Base-by-base conservation (phyloP, 1,140 invertebrate genomes). In the Brachystomella parvula region DNA sequence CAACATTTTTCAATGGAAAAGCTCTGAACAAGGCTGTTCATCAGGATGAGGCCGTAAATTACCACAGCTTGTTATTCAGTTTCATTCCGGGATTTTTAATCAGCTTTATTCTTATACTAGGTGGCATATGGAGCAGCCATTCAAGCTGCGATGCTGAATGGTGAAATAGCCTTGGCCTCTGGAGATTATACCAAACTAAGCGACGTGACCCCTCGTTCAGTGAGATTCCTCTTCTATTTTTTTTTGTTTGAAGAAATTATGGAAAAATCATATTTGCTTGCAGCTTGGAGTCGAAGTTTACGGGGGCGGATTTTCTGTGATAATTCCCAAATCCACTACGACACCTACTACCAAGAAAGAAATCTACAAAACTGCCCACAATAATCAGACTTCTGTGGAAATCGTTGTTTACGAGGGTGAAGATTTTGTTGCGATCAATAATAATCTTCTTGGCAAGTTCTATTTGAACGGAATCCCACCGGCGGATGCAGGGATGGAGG, bases 251-350 rank as follows among this genome's bases (percentile, higher is more conserved):
- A 44, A 73, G 85, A 58, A 84, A 85, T 75, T n/a, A n/a, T n/a
- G n/a, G n/a, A 83, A 86, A 1, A 75, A 71, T 3, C 77, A 76
- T 26, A 35, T 74, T 19, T 76, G 74, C 1, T 73, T n/a, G n/a
- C n/a, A n/a, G n/a, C n/a, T 87, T 19, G 86, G 85, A 39, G 85
- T 86, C 29, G 84, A 86, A 74, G 85, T 83, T 0, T 82, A 83
- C 3, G 84, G 84, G 3, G 85, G 84, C 2, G 82, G 86, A 9
- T 77, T 80, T 71, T 77, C 77, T 3, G 61, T 69, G 21, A 69
- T 79, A 0, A 75, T 79, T 39, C 71, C 77, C 49, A 62, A 44
- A 39, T 85, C 86, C 74, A 82, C 81, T 3, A 82, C 79, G 58
- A 82, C 85, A 66, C 84, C 84, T 3, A 82, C 81, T 49, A 83